Evolutionary conservation across 2,797 vertebrate genomes (phyloP), one percentile per base, ranked within the genome.

Genomic region (Scleropages formosus): DNA sequence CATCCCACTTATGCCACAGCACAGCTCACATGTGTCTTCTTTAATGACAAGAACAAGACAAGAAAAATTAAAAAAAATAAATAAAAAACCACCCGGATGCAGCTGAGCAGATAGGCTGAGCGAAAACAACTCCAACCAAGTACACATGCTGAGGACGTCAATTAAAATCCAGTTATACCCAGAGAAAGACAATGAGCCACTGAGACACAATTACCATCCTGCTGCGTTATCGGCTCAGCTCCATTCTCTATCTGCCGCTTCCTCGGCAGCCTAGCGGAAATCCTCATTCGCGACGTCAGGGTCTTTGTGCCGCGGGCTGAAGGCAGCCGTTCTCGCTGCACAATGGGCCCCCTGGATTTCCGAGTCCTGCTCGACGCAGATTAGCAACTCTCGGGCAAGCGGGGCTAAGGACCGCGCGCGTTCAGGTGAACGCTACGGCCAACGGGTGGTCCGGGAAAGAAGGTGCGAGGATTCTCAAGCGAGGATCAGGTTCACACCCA

Each of bases 121-220:
- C 13, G 49, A 69, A 49, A 39, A 39, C 31, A 39, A 39, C 31
- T 39, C 22, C 44, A 27, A 69, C 47, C 67, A 69, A 69, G 47
- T 13, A 9, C 22, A 16, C 67, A 69, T 71, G 69, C 51, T 71
- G 69, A 6, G 69, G 69, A 56, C 27, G 69, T 24, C 69, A 71
- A 58, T 58, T 71, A 71, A 71, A 58, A 58, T 24, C 69, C 51
- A 56, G 53, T 71, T 51, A 58, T 26, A 71, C 24, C 27, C 69
- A 13, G 56, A 22, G 53, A 31, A 71, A 20, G 51, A 71, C 51
- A 71, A 71, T 71, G 69, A 27, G 51, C 26, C 51, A 71, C 51
- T 26, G 10, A 56, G 56, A 71, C 69, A 58, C 69, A 71, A 71
- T 71, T 71, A 71, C 26, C 26, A 24, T 26, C 69, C 49, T 31